Base-by-base conservation (phyloP, 2,888 invertebrate species). In the Hesperia comma region DNA sequence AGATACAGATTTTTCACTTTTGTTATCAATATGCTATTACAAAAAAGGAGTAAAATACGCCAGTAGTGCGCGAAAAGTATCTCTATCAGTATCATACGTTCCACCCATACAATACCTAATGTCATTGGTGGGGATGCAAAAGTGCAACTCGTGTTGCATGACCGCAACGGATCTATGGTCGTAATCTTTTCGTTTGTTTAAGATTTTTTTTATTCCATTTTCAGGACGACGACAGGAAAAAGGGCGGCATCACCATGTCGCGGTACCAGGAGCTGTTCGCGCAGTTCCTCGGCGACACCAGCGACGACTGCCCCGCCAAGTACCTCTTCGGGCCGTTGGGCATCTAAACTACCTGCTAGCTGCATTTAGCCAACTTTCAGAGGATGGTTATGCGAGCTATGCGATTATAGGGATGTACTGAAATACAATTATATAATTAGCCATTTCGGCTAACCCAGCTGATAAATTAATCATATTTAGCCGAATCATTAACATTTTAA, bases 231-330 rank as follows among this genome's bases (percentile, higher is more conserved):
- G 97, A 97, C 87, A 94, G 96, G 80, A 95, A 95, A 87, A 94
- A 94, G 78, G 97, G 97, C 32, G 97, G 97, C 5, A 88, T 97
- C 56, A 96, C 95, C 2, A 83, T 97, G 68, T 94, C 95, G 6
- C 94, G 97, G 81, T 97, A 97, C 82, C 96, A 97, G 83, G 97
- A 97, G 83, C 92, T 97, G 3, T 97, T 97, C 83, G 96, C 96
- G 0, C 95, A 96, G 84, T 97, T 96, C 89, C 93, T 97, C 69
- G 96, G 97, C 26, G 96, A 97, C 84, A 94, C 95, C 43, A 95
- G 94, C 73, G 96, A 96, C 67, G 94, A 95, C 75, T 95, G 95
- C 79, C 93, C 95, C 69, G 96, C 96, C 46, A 95, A 95, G 61
- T 95, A 96, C 78, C 93, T 97, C 15, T 97, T 97, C 83, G 97